A percentile compares a stretch with the other conserved stretches of the same genome.
phyloP scores from a whole-genome alignment of 1,140 invertebrate genomes.

The Drosophila aff. region DNA sequence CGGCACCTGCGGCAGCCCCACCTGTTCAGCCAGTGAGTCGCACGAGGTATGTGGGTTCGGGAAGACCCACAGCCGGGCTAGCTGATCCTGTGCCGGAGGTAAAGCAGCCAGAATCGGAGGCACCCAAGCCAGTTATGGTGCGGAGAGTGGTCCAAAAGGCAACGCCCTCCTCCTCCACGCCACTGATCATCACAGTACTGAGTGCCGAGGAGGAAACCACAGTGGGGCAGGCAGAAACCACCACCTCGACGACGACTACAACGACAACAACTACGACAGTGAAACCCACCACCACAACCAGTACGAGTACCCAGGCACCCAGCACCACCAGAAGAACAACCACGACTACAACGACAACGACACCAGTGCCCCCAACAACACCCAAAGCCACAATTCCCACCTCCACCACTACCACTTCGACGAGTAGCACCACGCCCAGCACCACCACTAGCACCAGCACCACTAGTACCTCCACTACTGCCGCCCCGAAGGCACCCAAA shows the following conservation, averaged over 20 bases:
- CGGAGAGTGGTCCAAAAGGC: slow-evolving; percentile 53
- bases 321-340: slow-evolving; percentile 36
- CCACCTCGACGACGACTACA: slow-evolving; percentile 31
- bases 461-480: slow-evolving; percentile 14
- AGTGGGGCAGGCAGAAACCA: slow-evolving; percentile 56
- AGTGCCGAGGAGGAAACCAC: slow-evolving; percentile 84
- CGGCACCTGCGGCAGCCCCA: slow-evolving; percentile 10
- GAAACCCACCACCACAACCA: slow-evolving; percentile 39
- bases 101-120: slow-evolving; percentile 28
- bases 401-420: slow-evolving; percentile 1
- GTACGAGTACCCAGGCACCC: slow-evolving; percentile 38
- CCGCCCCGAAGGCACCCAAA: slow-evolving; percentile 19
- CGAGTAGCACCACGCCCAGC: slow-evolving; percentile 13
- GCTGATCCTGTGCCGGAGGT: slow-evolving; percentile 32
- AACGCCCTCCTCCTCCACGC: slow-evolving; percentile 72
- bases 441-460: slow-evolving; percentile 15
- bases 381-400: slow-evolving; percentile 20
- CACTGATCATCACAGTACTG: slow-evolving; percentile 84
- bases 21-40: slow-evolving; percentile 45
- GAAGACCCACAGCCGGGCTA: slow-evolving; percentile 56
- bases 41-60: slow-evolving; percentile 66
- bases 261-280: slow-evolving; percentile 33
- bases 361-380: slow-evolving; percentile 7
- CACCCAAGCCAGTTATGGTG: slow-evolving; percentile 32
- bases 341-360: slow-evolving; percentile 23